Percentiles rank a stretch among this genome's conserved stretches.
Conservation (phyloP, 1,140 invertebrate species). For the Pogonognathellus flavescens region DNA sequence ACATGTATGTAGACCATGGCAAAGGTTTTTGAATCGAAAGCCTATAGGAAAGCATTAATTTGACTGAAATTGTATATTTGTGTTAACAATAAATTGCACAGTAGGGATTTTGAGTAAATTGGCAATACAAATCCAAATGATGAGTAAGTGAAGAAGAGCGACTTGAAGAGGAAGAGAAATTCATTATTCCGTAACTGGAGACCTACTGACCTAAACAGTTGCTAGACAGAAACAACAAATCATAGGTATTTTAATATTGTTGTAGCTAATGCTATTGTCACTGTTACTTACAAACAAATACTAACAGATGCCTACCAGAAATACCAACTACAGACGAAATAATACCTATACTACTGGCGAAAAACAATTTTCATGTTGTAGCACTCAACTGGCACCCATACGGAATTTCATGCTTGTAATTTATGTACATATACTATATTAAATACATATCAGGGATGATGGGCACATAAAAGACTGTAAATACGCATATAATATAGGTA, state of each 20-base stretch:
- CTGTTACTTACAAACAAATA: not conserved
- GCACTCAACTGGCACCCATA: not conserved
- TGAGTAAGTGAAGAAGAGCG: slow-evolving; percentile 5
- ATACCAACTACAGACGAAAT: not conserved
- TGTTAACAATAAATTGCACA: not conserved
- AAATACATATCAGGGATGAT: too few species aligned
- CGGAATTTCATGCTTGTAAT: too few species aligned
- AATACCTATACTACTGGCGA: not conserved
- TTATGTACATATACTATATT: too few species aligned
- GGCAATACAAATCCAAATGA: not conserved
- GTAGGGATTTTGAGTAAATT: slow-evolving; percentile 9
- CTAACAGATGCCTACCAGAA: not conserved
- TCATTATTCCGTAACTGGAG: slow-evolving; percentile 57
- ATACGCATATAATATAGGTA: too few species aligned
- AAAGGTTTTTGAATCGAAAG: slow-evolving; percentile 26
- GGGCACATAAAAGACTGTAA: not conserved
- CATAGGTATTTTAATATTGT: not conserved
- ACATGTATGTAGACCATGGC: not conserved
- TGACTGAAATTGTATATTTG: not conserved
- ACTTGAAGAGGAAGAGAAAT: slow-evolving; percentile 20
- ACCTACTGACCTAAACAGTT: slow-evolving; percentile 58
- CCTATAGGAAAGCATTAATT: slow-evolving; percentile 1
- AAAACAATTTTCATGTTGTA: not conserved
- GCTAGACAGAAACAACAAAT: slow-evolving; percentile 21
- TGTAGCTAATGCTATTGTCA: not conserved